A percentile compares a stretch with the other conserved stretches of the same genome.
Evolutionary conservation across 2,888 invertebrate species (phyloP).

Genomic region (Chamaedrilus cognettii): DNA sequence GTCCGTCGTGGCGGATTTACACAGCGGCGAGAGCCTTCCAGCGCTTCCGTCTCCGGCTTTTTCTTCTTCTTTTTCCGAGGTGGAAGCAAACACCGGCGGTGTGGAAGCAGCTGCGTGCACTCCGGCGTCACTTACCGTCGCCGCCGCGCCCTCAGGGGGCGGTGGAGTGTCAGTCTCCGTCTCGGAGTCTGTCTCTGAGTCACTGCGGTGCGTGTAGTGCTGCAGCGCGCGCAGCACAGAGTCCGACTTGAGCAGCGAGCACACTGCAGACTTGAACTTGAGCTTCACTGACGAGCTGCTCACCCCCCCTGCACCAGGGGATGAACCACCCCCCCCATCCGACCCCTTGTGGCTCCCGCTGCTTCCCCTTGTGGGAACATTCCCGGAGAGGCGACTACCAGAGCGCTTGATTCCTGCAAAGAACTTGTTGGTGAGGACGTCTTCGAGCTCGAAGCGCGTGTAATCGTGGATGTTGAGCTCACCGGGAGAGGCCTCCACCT

Average conservation of each 20-base stretch:
- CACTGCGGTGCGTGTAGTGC: slow-evolving; percentile 38
- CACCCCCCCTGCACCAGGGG: not conserved
- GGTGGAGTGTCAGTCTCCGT: slow-evolving; percentile 24
- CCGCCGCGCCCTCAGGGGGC: not conserved
- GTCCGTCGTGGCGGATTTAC: too few species aligned
- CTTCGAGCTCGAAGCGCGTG: slow-evolving; percentile 53
- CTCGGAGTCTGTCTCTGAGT: slow-evolving; percentile 33
- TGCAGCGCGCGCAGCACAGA: slow-evolving; percentile 42
- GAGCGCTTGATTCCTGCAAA: slow-evolving; percentile 19
- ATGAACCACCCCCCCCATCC: too few species aligned
- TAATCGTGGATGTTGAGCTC: slow-evolving; percentile 55
- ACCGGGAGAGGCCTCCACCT: slow-evolving; percentile 43
- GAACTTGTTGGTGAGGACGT: slow-evolving; percentile 35
- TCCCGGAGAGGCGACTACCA: too few species aligned
- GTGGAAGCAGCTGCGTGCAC: too few species aligned
- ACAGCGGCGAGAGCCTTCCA: too few species aligned
- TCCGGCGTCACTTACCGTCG: too few species aligned
- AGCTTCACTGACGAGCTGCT: not conserved
- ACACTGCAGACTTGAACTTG: not conserved
- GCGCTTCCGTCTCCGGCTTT: too few species aligned
- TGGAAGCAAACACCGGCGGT: too few species aligned
- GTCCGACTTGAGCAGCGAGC: slow-evolving; percentile 38
- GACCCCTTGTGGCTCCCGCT: slow-evolving; percentile 15
- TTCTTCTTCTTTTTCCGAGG: too few species aligned
- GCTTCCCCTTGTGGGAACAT: not conserved